A percentile compares a stretch with the other conserved stretches of the same genome.
phyloP scores from a whole-genome alignment of 2,113 vertebrate species.

The Rhabdornis inornatus region DNA sequence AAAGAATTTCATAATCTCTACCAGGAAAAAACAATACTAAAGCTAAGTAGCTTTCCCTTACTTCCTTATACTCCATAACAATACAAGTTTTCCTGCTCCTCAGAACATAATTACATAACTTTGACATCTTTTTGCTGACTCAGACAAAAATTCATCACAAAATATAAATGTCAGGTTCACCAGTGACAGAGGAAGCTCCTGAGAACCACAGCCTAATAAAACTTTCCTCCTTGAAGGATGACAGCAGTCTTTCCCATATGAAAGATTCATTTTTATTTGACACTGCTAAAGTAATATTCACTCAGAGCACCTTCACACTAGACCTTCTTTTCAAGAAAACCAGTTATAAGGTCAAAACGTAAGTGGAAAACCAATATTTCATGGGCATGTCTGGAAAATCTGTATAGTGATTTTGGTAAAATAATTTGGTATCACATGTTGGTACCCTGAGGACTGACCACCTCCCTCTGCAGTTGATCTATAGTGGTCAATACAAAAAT shows the following conservation, averaged over 20 bases:
- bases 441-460: neutral
- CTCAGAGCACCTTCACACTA: neutral
- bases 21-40: neutral
- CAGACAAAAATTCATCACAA: neutral
- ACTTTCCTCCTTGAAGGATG: neutral
- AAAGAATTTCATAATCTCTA: neutral
- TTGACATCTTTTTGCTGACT: neutral
- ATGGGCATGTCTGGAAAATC: neutral
- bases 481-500: neutral
- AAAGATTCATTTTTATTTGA: neutral
- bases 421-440: neutral
- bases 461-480: neutral
- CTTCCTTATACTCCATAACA: neutral
- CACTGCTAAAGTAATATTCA: neutral
- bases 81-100: neutral
- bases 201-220: neutral
- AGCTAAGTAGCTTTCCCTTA: neutral
- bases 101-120: neutral
- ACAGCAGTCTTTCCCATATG: neutral
- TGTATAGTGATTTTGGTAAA: neutral
- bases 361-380: neutral
- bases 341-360: neutral
- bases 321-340: neutral
- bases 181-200: neutral
- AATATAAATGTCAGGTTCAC: neutral